Evolutionary conservation across 2,888 invertebrate species (phyloP).

Genomic region (Cephus pulcher): DNA sequence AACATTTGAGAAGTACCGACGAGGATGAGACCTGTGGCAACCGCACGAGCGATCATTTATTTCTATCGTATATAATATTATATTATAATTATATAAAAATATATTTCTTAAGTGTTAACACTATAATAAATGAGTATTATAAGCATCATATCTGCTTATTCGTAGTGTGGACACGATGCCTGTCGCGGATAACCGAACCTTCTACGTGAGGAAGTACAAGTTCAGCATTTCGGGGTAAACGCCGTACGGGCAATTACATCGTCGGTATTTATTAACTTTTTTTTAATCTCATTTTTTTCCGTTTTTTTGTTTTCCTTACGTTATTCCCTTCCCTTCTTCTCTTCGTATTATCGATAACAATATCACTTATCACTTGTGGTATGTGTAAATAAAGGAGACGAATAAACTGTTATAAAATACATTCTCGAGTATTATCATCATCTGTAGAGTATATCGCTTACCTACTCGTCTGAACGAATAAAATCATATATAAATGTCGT

Average conservation of each 20-base stretch:
- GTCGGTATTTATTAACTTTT: conserved; percentile 19
- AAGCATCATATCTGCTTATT: conserved; percentile 58
- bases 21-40: conserved; percentile 44
- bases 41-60: conserved; percentile 48
- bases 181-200: conserved; percentile 66
- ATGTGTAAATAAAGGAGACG: conserved; percentile 64
- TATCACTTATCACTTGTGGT: conserved; percentile 65
- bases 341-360: conserved; percentile 56
- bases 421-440: conserved; percentile 64
- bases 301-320: conserved; percentile 16
- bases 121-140: conserved; percentile 67
- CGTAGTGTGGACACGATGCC: conserved; percentile 63
- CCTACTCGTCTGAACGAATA: conserved; percentile 53
- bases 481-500: conserved; percentile 58
- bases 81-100: conserved; percentile 66
- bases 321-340: conserved; percentile 13
- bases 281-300: not conserved
- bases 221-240: conserved; percentile 36
- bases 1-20: conserved; percentile 6
- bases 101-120: conserved; percentile 67
- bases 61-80: conserved; percentile 56
- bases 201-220: conserved; percentile 58
- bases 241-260: conserved; percentile 22
- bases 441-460: conserved; percentile 48
- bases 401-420: conserved; percentile 67